These are phyloP conservation scores for Miichthys miiuy DNA, from an alignment of 2,797 vertebrate genomes.

Conservation along the genomic window DNA sequence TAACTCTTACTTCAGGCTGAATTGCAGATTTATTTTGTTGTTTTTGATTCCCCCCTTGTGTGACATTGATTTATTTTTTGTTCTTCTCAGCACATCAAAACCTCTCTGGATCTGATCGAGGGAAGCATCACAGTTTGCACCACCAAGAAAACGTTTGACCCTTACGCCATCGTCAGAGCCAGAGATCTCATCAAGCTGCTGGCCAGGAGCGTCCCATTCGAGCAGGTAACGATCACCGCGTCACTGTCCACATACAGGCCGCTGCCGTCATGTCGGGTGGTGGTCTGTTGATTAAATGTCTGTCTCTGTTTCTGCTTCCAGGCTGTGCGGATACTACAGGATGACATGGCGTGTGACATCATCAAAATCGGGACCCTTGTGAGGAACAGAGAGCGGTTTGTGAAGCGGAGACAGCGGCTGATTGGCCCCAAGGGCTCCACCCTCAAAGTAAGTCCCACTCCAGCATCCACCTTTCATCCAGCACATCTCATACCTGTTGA, in stretches of 20 bases:
- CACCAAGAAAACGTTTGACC: constrained; percentile 96
- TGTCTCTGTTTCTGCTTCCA: constrained; percentile 58
- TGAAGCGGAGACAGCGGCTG: constrained; percentile 94
- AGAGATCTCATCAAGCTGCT: constrained; percentile 96
- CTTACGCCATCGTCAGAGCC: constrained; percentile 91
- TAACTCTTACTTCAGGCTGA: background rate
- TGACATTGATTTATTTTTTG: background rate
- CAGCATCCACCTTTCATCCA: background rate
- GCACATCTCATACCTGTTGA: background rate
- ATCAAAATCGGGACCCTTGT: constrained; percentile 96
- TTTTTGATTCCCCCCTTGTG: background rate
- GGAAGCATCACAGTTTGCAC: constrained; percentile 95
- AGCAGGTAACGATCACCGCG: constrained; percentile 86
- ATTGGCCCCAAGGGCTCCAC: constrained; percentile 98
- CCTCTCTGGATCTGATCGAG: constrained; percentile 94
- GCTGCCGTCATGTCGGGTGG: no score
- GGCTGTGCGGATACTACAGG: constrained; percentile 94
- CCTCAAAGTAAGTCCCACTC: constrained; percentile 86
- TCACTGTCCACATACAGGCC: background rate
- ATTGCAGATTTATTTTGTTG: background rate
- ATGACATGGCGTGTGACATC: constrained; percentile 96
- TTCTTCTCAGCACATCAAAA: constrained; percentile 87
- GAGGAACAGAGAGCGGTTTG: constrained; percentile 94
- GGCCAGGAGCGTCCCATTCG: constrained; percentile 95
- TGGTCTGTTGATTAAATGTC: no score